Evolutionary conservation across 2,888 invertebrate genomes (phyloP), one percentile per base, ranked within the genome.

Genomic region (Phyllotreta striolata): DNA sequence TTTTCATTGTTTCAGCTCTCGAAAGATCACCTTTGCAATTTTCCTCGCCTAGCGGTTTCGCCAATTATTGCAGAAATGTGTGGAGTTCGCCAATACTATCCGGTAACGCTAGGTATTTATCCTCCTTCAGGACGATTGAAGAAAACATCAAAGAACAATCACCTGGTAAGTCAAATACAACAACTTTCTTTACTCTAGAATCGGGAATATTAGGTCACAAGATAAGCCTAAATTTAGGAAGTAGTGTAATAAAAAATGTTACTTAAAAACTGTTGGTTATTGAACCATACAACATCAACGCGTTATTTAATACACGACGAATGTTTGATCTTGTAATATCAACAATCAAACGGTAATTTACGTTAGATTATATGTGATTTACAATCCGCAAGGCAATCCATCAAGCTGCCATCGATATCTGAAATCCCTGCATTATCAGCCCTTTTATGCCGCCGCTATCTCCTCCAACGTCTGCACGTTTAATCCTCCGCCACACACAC

Each of bases 351-450:
- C 74, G 76, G 76, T 77, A 77, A 74, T 75, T 75, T 77, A 74
- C 77, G 78, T 78, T 79, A 80, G 80, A 80, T 81, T 81, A 79
- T 79, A 79, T 79, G 81, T 81, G 81, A 81, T 81, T 81, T 81
- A 81, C 81, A 81, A 81, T 81, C 81, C 80, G 80, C 80, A 79
- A 75, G 75, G 77, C 74, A 79, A 81, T 81, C 80, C 78, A 81
- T 81, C 81, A 81, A 77, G 71, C 76, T 79, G 80, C 78, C 79
- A 80, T 79, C 80, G 81, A 80, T 81, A 81, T 77, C 81, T 76
- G 78, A 79, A 81, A 81, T 81, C 80, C 80, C 80, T 79, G 81
- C 80, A 77, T 80, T 80, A 79, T 78, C 78, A 72, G 74, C 69
- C 72, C 79, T 80, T 80, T 80, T 77, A 80, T 79, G 78, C 68